These are phyloP conservation scores for Ciconia stormi DNA, from an alignment of 2,113 vertebrate species.

Conservation along the genomic window DNA sequence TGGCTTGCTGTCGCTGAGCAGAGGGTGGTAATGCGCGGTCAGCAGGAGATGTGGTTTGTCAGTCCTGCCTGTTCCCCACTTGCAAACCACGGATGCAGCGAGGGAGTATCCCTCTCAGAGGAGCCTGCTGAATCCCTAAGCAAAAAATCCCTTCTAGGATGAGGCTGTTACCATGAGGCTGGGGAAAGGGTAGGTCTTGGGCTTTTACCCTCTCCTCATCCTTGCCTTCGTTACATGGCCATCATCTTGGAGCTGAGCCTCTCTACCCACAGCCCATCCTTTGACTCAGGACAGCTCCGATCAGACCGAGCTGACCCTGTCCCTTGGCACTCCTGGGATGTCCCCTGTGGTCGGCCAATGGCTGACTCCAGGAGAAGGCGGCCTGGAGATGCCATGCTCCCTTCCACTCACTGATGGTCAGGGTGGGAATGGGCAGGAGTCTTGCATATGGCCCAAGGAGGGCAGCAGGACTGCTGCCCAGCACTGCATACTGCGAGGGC, in stretches of 20 bases:
- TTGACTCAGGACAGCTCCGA: not conserved
- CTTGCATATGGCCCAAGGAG: not conserved
- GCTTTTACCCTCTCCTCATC: not conserved
- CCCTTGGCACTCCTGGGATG: not conserved
- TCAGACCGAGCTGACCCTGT: not conserved
- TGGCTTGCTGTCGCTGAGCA: not conserved
- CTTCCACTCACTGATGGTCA: not conserved
- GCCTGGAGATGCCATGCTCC: not conserved
- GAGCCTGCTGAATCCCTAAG: not conserved
- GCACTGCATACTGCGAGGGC: rapidly evolving
- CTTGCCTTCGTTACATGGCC: not conserved
- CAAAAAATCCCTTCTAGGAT: not conserved
- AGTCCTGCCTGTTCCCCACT: not conserved
- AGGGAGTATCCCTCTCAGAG: not conserved
- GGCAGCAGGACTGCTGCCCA: not conserved
- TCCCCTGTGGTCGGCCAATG: not conserved
- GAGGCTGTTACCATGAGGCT: not conserved
- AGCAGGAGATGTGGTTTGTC: not conserved
- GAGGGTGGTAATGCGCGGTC: not conserved
- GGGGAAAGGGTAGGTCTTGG: not conserved
- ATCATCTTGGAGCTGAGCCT: not conserved
- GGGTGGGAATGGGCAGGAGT: not conserved
- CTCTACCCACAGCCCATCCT: not conserved
- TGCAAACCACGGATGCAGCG: rapidly evolving
- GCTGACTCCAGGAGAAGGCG: not conserved